phyloP scores from a whole-genome alignment of 2,113 vertebrate genomes.

The Microcebus murinus region DNA sequence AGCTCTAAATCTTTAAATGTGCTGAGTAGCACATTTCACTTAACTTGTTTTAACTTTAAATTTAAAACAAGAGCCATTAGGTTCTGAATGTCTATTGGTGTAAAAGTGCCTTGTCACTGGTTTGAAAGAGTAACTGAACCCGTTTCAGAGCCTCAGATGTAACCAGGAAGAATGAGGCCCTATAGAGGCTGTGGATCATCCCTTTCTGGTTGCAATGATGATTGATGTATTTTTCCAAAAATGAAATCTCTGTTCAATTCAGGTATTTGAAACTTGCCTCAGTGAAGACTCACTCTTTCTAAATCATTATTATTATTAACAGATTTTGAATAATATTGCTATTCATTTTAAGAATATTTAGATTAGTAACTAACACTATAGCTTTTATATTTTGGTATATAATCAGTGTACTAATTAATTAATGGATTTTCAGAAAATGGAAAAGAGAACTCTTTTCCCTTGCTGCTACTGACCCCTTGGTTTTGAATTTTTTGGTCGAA shows the following conservation, averaged over 20 bases:
- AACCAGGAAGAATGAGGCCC: background rate
- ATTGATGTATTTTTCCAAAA: background rate
- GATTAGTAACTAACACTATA: background rate
- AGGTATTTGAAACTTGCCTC: background rate
- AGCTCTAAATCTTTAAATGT: background rate
- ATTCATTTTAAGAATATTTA: conserved; percentile 17
- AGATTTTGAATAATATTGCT: background rate
- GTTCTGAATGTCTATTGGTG: background rate
- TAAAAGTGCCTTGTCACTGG: background rate
- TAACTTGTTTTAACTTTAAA: too few species aligned
- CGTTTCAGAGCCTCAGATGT: background rate
- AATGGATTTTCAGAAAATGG: background rate
- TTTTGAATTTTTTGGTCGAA: conserved; percentile 35
- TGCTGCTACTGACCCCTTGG: background rate
- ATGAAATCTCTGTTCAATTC: background rate
- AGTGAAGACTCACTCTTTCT: background rate
- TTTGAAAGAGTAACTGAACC: background rate
- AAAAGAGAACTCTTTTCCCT: background rate
- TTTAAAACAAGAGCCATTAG: background rate
- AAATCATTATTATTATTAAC: conserved; percentile 18
- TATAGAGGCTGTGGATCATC: background rate
- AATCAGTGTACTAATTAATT: background rate
- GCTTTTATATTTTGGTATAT: background rate
- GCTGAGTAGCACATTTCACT: background rate
- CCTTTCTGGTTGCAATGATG: background rate